Base-by-base conservation (phyloP, 2,113 vertebrate species). In the Lontra canadensis region DNA sequence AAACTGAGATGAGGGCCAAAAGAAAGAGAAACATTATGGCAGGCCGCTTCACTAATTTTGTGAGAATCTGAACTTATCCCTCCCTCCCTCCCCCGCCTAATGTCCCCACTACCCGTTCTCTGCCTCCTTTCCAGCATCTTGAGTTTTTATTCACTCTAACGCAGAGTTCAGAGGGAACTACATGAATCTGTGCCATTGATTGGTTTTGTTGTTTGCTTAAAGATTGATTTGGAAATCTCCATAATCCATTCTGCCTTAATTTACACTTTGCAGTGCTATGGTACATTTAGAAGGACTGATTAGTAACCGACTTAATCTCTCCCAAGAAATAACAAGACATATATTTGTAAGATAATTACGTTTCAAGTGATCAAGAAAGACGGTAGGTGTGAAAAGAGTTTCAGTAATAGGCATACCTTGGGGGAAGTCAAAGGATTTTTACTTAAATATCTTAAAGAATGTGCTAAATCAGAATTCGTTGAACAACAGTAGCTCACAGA, bases 281-380 rank as follows among this genome's bases (percentile, higher is more conserved):
- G 49, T 86, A 47, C 82, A 3, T 90, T 95, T 95, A 96, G 39
- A 97, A 74, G 81, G 79, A 90, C 96, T 96, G 83, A 83, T 90
- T 89, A 94, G 61, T 90, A 83, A 76, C 80, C 89, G 93, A 63
- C 79, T 90, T 98, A 97, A 96, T 49, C 7, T 39, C 92, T 20
- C 67, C 93, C 95, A 96, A 97, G 90, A 95, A 98, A 97, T 95
- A 94, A 76, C 92, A 34, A 44, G 52, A 96, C 79, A 31, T 88
- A 78, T 61, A 1, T 91, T 96, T 84, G 29, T 96, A 97, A 96
- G 59, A 55, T 96, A 97, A 96, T 97, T 97, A 94, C 74, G 14
- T 97, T 98, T 96, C 69, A 63, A 90, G 59, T 93, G 88, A 97
- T 92, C 73, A 59, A 83, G 71, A 94, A 97, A 94, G 61, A 90